phyloP scores from a whole-genome alignment of 2,888 invertebrate genomes.

The Microctonus aethiopoides region DNA sequence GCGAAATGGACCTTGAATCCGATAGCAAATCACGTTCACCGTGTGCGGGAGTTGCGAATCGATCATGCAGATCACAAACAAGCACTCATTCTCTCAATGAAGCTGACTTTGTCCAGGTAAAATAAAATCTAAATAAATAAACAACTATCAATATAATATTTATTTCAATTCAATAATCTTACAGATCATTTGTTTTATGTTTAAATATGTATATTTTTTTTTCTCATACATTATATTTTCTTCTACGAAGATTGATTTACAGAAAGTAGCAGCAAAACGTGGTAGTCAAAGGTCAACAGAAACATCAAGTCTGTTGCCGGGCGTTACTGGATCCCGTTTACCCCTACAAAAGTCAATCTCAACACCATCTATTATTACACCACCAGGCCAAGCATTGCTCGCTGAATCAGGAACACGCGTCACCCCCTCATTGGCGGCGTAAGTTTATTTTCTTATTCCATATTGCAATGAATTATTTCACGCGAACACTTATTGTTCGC shows the following conservation, averaged over 20 bases:
- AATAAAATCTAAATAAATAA: conserved; percentile 27
- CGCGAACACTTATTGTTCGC: conserved; percentile 16
- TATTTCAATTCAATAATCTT: no score
- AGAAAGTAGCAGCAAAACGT: conserved; percentile 75
- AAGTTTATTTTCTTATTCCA: conserved; percentile 61
- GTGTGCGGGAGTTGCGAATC: conserved; percentile 66
- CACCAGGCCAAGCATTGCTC: conserved; percentile 73
- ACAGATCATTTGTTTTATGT: neutral
- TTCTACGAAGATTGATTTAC: conserved; percentile 66
- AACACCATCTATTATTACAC: conserved; percentile 87
- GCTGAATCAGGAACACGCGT: conserved; percentile 68
- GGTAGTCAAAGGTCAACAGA: conserved; percentile 67
- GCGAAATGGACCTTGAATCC: conserved; percentile 77
- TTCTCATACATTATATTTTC: neutral
- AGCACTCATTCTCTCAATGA: conserved; percentile 89
- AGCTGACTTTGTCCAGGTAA: conserved; percentile 82
- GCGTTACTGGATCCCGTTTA: conserved; percentile 74
- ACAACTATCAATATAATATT: neutral
- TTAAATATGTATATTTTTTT: neutral
- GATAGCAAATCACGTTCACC: conserved; percentile 69
- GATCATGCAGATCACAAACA: conserved; percentile 64
- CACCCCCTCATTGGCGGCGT: conserved; percentile 72
- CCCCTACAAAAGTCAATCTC: conserved; percentile 91
- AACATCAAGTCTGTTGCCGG: conserved; percentile 61
- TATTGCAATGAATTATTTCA: neutral